Evolutionary conservation across 2,113 vertebrate species (phyloP).

Genomic region (Pithys albifrons): DNA sequence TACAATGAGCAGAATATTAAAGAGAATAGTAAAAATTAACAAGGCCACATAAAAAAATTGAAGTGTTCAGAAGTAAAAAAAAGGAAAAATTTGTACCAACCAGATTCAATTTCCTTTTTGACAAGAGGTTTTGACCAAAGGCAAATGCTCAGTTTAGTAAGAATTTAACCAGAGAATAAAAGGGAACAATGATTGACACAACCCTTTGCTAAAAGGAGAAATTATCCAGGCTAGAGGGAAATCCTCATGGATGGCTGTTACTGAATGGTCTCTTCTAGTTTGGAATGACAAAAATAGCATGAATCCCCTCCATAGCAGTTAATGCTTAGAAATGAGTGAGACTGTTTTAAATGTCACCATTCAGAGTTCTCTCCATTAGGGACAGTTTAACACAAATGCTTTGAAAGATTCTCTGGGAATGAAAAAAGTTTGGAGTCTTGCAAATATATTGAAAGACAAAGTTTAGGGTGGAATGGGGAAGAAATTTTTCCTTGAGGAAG

Average conservation of each 20-base stretch:
- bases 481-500: neutral
- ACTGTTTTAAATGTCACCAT: neutral
- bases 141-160: rapidly evolving
- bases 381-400: neutral
- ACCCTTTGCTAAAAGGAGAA: neutral
- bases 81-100: neutral
- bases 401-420: neutral
- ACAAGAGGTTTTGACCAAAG: neutral
- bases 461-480: neutral
- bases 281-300: neutral
- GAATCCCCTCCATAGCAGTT: neutral
- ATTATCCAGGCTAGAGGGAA: neutral
- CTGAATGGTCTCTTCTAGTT: neutral
- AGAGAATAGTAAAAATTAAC: neutral
- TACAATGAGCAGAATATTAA: neutral
- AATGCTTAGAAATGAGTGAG: neutral
- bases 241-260: neutral
- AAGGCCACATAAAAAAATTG: neutral
- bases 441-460: neutral
- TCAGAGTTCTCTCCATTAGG: rapidly evolving
- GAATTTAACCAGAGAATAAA: neutral
- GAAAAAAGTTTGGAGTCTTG: no score
- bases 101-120: neutral
- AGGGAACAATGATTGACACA: rapidly evolving
- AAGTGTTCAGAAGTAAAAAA: neutral